Conservation (phyloP, 2,888 invertebrate species). For the Eurois occulta region DNA sequence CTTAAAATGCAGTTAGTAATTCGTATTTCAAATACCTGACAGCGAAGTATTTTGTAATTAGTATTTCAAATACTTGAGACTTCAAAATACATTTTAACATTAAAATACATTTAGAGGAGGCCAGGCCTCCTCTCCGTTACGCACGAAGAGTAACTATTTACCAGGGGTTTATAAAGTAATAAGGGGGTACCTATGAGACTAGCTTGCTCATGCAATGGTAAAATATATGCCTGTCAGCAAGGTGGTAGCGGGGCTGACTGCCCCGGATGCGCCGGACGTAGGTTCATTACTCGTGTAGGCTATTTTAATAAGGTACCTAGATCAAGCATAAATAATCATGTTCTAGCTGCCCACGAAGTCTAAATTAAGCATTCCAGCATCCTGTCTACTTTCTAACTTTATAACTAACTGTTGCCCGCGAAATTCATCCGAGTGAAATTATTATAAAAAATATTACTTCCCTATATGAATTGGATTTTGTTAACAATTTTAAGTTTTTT, state of each 20-base stretch:
- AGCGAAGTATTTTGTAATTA: no score
- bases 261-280: neutral
- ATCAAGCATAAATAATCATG: neutral
- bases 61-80: no score
- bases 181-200: neutral
- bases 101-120: no score
- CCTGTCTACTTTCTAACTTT: neutral
- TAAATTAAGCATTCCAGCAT: neutral
- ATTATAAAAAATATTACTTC: no score
- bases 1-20: no score
- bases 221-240: conserved; percentile 8
- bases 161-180: neutral
- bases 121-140: neutral
- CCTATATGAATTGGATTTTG: no score
- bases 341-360: neutral
- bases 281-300: neutral
- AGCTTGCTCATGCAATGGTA: neutral
- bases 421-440: no score
- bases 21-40: no score
- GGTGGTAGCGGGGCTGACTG: neutral
- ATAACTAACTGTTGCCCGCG: no score
- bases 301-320: conserved; percentile 8
- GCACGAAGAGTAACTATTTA: neutral
- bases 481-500: no score
- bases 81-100: no score